Evolutionary conservation across 1,140 invertebrate species (phyloP).

Genomic region (Sipha flava): DNA sequence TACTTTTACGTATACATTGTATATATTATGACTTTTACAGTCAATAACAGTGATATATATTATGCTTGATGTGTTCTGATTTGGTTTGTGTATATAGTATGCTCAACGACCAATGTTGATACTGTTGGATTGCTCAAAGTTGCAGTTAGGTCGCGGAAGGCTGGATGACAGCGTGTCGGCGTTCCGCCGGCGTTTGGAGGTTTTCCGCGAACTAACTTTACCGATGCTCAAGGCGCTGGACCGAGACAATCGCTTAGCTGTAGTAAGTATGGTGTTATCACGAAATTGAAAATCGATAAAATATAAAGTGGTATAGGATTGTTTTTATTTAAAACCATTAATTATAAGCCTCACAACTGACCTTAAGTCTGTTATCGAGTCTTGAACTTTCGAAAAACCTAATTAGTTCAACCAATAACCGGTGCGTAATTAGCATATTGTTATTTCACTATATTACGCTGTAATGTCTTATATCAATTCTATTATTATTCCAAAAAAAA

Average conservation of each 20-base stretch:
- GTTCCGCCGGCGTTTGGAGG: constrained; percentile 66
- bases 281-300: background rate
- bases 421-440: too few species aligned
- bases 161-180: constrained; percentile 76
- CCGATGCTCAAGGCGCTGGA: constrained; percentile 79
- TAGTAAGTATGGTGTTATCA: constrained; percentile 52
- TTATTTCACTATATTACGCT: too few species aligned
- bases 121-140: constrained; percentile 73
- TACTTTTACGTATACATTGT: too few species aligned
- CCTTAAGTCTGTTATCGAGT: too few species aligned
- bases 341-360: too few species aligned
- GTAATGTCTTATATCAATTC: too few species aligned
- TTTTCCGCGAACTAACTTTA: constrained; percentile 75
- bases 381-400: too few species aligned
- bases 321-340: background rate
- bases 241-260: constrained; percentile 63
- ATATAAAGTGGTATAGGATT: background rate
- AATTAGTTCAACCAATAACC: too few species aligned
- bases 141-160: constrained; percentile 68
- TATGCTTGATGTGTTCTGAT: constrained; percentile 1
- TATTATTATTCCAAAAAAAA: too few species aligned
- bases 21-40: background rate
- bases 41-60: too few species aligned
- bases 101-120: constrained; percentile 63
- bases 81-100: constrained; percentile 50